Base-by-base conservation (phyloP, 2,888 invertebrate species). In the Mactromeris polynyma region DNA sequence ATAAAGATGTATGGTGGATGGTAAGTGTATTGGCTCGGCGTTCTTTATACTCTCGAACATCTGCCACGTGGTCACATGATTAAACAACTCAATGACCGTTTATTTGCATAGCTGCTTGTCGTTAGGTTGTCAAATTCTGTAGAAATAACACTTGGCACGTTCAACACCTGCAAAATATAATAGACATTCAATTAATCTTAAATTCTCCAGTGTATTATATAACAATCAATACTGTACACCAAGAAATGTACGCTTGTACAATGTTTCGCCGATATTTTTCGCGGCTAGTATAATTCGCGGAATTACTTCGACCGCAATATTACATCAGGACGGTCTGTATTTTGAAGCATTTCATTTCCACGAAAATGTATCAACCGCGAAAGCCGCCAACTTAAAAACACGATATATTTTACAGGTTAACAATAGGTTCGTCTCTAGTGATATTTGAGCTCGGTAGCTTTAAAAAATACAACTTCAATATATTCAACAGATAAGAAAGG, bases 161-260 rank as follows among this genome's bases (percentile, higher is more conserved):
- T 33, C 36, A 73, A 33, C 36, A 73, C 73, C 73, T 73, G 69
- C 69, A 33, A 73, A 73, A 73, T 36, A 73, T 33, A 73, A 33
- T 2, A 73, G 33, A 73, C 11, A 36, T 33, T 36, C 33, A 36
- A 36, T 19, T 19, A n/a, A n/a, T n/a, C n/a, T n/a, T n/a, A n/a
- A n/a, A n/a, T n/a, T n/a, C n/a, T n/a, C n/a, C n/a, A n/a, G n/a
- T n/a, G n/a, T n/a, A n/a, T n/a, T n/a, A n/a, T n/a, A n/a, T n/a
- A n/a, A n/a, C n/a, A n/a, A n/a, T n/a, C n/a, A n/a, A n/a, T n/a
- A n/a, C n/a, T n/a, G n/a, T n/a, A n/a, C n/a, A n/a, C n/a, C n/a
- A n/a, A 9, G 54, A 54, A 54, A 3, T 54, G 19, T 17, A 11
- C 3, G 3, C n/a, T 6, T 3, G 17, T 3, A 54, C 54, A 54